Base-by-base conservation (phyloP, 1,140 invertebrate species). In the Goniozus legneri region DNA sequence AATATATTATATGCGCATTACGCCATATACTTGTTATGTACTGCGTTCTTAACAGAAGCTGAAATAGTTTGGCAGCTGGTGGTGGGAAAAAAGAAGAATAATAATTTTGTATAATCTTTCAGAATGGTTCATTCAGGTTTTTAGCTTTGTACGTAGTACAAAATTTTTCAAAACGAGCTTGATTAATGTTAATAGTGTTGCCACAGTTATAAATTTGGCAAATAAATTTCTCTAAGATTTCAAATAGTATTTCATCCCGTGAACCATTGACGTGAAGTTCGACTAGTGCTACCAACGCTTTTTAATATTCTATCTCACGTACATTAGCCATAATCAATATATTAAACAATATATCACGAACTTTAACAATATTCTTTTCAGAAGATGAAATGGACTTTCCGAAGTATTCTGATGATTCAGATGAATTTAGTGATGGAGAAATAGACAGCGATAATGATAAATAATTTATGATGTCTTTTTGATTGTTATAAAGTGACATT, bases 21-120 rank as follows among this genome's bases (percentile, higher is more conserved):
- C 43, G 50, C 50, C 56, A 59, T 15, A 51, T 43, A 38, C 42
- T 55, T 37, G 52, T 19, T n/a, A 68, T 55, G 50, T 62, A 64
- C 27, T 61, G 56, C 22, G 47, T 58, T 62, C 52, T n/a, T 35
- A 22, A 48, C n/a, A 65, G 60, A 13, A 67, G 65, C 38, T 67
- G 64, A 2, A 42, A 20, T 32, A 69, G 50, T 35, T 67, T 62
- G 18, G 18, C 52, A 61, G 58, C 52, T 36, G 55, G 63, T 2
- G 58, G 60, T 58, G 53, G 56, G 50, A 63, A 48, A 31, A 19
- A 48, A 16, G 44, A 50, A 20, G 60, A 42, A 56, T 69, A 58
- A 46, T 62, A 67, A 35, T 63, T 70, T 12, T 27, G 6, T 52
- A 62, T 13, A 34, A 54, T 62, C 50, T 59, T 65, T 48, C 13